A percentile compares a stretch with the other conserved stretches of the same genome.
phyloP scores from a whole-genome alignment of 2,113 vertebrate genomes.

The Oryzias celebensis region DNA sequence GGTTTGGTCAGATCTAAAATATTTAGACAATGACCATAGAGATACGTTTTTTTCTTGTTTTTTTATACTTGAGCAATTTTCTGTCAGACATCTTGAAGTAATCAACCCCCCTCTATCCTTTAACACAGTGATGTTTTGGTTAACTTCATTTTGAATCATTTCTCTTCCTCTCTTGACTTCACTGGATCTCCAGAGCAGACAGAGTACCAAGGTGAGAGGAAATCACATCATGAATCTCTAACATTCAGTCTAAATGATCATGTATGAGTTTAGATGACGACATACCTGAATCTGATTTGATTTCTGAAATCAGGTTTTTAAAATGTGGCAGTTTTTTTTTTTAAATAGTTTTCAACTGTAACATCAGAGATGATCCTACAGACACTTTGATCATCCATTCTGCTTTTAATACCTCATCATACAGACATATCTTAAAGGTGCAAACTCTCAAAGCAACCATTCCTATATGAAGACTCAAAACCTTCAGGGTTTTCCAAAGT shows the following conservation, averaged over 20 bases:
- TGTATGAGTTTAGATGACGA: background rate
- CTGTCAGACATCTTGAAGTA: background rate
- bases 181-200: slow-evolving; percentile 54
- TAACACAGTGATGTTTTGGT: too few relatives aligned
- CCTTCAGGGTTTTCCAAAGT: too few relatives aligned
- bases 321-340: too few relatives aligned
- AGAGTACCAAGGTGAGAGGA: slow-evolving; percentile 64
- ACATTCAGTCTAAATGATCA: background rate
- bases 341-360: too few relatives aligned
- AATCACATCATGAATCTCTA: background rate
- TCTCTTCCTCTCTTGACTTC: slow-evolving; percentile 19
- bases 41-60: background rate
- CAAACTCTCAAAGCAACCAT: slow-evolving; percentile 13
- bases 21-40: too few relatives aligned
- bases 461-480: too few relatives aligned
- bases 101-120: too few relatives aligned
- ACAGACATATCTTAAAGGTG: slow-evolving; percentile 11
- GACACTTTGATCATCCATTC: background rate
- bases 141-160: background rate
- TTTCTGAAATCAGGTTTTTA: too few relatives aligned
- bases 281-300: too few relatives aligned
- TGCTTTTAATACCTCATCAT: background rate
- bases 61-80: background rate
- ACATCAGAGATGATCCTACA: too few relatives aligned
- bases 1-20: slow-evolving; percentile 23